Conservation (phyloP, 92 coral and sea anemone genomes). For the Epizoanthus rinbou region DNA sequence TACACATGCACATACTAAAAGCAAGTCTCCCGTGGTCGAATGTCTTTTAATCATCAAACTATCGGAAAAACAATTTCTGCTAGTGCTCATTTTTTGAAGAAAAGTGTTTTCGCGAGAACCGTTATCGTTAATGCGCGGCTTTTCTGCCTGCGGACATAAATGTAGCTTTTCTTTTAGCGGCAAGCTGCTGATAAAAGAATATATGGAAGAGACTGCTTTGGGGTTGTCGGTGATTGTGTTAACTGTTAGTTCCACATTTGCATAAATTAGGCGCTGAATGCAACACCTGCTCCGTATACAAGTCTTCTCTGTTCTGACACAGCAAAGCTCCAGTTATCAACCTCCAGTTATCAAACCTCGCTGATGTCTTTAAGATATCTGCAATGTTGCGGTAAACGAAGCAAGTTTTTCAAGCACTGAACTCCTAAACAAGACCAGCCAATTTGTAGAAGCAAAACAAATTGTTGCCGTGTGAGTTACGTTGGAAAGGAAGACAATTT, state of each 20-base stretch:
- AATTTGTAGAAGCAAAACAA: neutral
- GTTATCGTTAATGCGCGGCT: neutral
- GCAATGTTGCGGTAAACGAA: neutral
- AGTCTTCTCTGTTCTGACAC: neutral
- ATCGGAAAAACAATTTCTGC: neutral
- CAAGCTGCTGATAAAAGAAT: neutral
- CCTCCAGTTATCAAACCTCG: too few species aligned
- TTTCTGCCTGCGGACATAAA: neutral
- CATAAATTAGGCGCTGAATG: constrained; percentile 1
- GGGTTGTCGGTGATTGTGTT: neutral
- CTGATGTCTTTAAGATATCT: too few species aligned
- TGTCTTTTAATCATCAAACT: neutral
- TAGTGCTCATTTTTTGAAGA: constrained; percentile 1
- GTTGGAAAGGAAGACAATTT: neutral
- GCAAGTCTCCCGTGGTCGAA: neutral
- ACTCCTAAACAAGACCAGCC: neutral
- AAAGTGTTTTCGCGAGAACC: neutral
- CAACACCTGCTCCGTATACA: constrained; percentile 20
- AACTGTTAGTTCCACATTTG: constrained; percentile 17
- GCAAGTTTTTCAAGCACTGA: neutral
- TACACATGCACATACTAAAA: neutral
- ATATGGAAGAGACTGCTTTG: neutral
- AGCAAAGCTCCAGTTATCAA: constrained; percentile 2
- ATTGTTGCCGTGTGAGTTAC: too few species aligned
- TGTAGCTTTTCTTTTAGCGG: neutral